Base-by-base conservation (phyloP, 2,113 vertebrate genomes). In the Gopherus flavomarginatus region DNA sequence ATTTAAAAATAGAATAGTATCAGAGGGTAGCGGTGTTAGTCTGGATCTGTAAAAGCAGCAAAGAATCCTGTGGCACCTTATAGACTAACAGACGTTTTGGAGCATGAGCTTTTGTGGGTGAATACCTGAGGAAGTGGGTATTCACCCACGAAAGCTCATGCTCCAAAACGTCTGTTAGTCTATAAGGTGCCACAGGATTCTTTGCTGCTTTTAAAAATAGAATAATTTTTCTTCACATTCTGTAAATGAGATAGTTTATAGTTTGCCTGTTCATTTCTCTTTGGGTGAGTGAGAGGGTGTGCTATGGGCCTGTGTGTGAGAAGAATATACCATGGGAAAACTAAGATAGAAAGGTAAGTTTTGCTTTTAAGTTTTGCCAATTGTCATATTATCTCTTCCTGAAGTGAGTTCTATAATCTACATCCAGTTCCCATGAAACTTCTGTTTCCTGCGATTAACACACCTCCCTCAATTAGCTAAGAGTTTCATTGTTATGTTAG, bases 1-100 rank as follows among this genome's bases (percentile, higher is more conserved):
- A 90, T 86, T 94, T 52, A 94, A 75, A 94, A 86, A 50, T 90
- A 59, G 89, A 95, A 95, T 54, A 90, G n/a, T n/a, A n/a, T n/a
- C n/a, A n/a, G n/a, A n/a, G n/a, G n/a, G n/a, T n/a, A n/a, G n/a
- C n/a, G n/a, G n/a, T n/a, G n/a, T n/a, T n/a, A n/a, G n/a, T n/a
- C n/a, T n/a, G n/a, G n/a, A n/a, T n/a, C n/a, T n/a, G n/a, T n/a
- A n/a, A n/a, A n/a, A n/a, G n/a, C n/a, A n/a, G n/a, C n/a, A n/a
- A n/a, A n/a, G n/a, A n/a, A n/a, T n/a, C n/a, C n/a, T n/a, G n/a
- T n/a, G n/a, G n/a, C n/a, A n/a, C n/a, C n/a, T n/a, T n/a, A n/a
- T n/a, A n/a, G n/a, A n/a, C n/a, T n/a, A n/a, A n/a, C n/a, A n/a
- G n/a, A n/a, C n/a, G n/a, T n/a, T n/a, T n/a, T n/a, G n/a, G n/a